Evolutionary conservation across 2,113 vertebrate species (phyloP), one percentile per base, ranked within the genome.

Genomic region (Genyomyrus donnyi): DNA sequence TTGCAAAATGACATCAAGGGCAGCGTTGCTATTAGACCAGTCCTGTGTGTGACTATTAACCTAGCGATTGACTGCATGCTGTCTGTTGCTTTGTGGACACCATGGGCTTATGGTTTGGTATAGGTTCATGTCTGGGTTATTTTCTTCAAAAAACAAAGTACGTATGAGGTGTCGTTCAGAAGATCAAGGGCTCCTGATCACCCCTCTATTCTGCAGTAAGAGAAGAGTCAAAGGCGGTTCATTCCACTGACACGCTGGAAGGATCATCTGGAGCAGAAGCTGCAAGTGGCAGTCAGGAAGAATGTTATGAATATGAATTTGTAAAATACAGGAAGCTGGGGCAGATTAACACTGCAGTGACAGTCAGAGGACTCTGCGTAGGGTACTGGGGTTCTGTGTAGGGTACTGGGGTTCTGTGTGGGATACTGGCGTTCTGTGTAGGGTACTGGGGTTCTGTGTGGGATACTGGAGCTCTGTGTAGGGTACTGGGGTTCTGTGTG

Each of bases 1-100:
- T 52, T 49, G 42, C 7, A 91, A 93, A 90, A 70, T 87, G 91
- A 94, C 95, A 95, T 96, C 95, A 96, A 92, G 91, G 88, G 93
- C 90, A 91, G 91, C 90, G 92, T 85, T 93, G 93, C 90, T 91
- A 92, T 91, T 87, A 91, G 85, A 48, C 49, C 11, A 80, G 89
- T 91, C 93, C 91, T 91, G 93, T 89, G 91, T 91, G 91, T 95
- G 31, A 31, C 62, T 31, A 70, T 95, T 95, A 95, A 94, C 91
- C 27, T 89, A 89, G 88, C 90, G 92, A 94, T 92, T 91, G 8
- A n/a, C 46, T 85, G 83, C 5, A 85, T 92, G 90, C 49, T 91
- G 92, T 92, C 91, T 91, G 74, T 35, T 89, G 70, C 66, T 10
- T 91, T 92, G 91, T 93, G 91, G 19, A 5, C 90, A 91, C 84